A percentile compares a stretch with the other conserved stretches of the same genome.
These are phyloP conservation scores for Argyresthia goedartella DNA, from an alignment of 2,888 invertebrate genomes.

Conservation along the genomic window DNA sequence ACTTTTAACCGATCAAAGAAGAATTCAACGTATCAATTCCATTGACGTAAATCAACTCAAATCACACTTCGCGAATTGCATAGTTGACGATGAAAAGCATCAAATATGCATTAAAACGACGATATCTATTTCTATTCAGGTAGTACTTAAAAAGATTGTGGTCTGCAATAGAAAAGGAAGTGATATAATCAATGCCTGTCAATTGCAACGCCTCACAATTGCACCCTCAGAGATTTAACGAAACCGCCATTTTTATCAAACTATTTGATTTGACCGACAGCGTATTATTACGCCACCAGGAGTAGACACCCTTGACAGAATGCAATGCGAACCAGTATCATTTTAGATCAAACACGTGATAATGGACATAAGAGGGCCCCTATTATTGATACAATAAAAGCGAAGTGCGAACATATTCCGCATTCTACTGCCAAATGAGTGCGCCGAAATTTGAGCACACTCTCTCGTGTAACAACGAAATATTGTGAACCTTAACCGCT, in stretches of 20 bases:
- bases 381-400: slow-evolving; percentile 72
- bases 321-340: slow-evolving; percentile 54
- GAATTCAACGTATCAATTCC: too few relatives aligned
- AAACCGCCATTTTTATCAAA: neutral
- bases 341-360: slow-evolving; percentile 72
- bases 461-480: slow-evolving; percentile 16
- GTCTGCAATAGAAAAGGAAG: neutral
- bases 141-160: neutral
- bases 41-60: too few relatives aligned
- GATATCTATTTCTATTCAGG: too few relatives aligned
- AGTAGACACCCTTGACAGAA: slow-evolving; percentile 32
- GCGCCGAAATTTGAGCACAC: slow-evolving; percentile 29
- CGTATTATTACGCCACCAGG: slow-evolving; percentile 7
- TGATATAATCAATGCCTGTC: neutral
- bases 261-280: slow-evolving; percentile 3
- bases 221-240: neutral
- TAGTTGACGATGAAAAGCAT: too few relatives aligned
- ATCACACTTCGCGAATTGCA: too few relatives aligned
- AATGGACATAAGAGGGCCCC: slow-evolving; percentile 68
- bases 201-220: neutral
- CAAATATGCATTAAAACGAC: too few relatives aligned
- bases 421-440: slow-evolving; percentile 56
- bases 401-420: slow-evolving; percentile 70
- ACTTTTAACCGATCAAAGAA: too few relatives aligned
- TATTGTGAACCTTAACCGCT: slow-evolving; percentile 16